Conservation (phyloP, 2,113 vertebrate genomes). For the Bubo scandiacus region DNA sequence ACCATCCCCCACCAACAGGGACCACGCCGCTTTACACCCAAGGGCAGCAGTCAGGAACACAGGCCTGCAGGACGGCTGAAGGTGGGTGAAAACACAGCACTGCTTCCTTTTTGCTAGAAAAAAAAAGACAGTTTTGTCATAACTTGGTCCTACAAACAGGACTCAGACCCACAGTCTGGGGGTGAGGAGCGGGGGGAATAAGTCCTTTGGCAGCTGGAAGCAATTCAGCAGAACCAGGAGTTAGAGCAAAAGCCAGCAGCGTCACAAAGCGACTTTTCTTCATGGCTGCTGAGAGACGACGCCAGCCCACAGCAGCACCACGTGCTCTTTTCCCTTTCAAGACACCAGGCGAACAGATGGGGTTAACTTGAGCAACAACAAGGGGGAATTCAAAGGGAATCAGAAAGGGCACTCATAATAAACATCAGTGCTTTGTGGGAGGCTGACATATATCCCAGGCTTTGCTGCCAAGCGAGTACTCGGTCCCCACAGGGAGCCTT, state of each 20-base stretch:
- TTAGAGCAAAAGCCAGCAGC: background rate
- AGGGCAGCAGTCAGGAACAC: background rate
- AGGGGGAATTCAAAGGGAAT: background rate
- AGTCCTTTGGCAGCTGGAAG: background rate
- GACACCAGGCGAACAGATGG: background rate
- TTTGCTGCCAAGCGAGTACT: background rate
- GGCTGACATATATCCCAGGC: background rate
- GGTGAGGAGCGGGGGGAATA: background rate
- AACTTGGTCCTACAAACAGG: background rate
- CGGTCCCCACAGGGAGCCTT: accelerated
- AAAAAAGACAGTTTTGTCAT: background rate
- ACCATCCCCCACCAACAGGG: accelerated
- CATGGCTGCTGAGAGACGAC: accelerated
- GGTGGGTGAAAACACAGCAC: background rate
- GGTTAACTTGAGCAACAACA: background rate
- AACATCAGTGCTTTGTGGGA: background rate
- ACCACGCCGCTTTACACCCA: accelerated
- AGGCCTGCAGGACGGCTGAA: accelerated
- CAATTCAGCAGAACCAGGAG: background rate
- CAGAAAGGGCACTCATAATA: background rate
- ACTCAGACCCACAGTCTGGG: background rate
- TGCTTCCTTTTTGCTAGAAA: background rate
- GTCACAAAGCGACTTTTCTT: accelerated
- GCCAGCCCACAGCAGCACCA: background rate
- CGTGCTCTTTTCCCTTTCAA: background rate